Evolutionary conservation across 2,113 vertebrate genomes (phyloP).

Genomic region (Saccopteryx leptura): DNA sequence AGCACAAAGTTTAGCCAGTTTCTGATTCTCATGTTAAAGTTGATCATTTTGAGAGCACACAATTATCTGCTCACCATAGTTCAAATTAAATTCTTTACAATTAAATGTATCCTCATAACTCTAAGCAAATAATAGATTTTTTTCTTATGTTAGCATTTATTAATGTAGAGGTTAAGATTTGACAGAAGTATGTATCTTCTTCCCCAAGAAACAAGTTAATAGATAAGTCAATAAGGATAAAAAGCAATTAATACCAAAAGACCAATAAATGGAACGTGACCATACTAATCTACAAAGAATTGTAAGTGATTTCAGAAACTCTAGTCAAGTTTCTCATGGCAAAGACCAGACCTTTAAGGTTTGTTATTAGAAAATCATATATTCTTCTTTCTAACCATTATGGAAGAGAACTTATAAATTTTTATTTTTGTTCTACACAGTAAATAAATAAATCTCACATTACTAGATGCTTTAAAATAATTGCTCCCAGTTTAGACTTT

Average conservation of each 20-base stretch:
- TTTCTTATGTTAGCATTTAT: background rate
- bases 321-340: background rate
- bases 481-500: background rate
- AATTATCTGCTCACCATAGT: background rate
- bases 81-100: slow-evolving; percentile 55
- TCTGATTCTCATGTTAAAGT: background rate
- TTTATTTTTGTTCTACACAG: background rate
- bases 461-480: background rate
- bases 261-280: background rate
- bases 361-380: background rate
- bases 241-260: slow-evolving; percentile 16
- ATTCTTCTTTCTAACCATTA: background rate
- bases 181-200: background rate
- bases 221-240: slow-evolving; percentile 18
- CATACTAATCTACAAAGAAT: background rate
- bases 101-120: background rate
- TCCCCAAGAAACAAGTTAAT: slow-evolving; percentile 11
- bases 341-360: background rate
- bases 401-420: background rate
- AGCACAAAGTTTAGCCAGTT: background rate
- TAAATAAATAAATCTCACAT: background rate
- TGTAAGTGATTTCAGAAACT: slow-evolving; percentile 48
- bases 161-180: background rate
- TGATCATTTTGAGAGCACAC: background rate
- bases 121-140: background rate